Conservation (phyloP, 2,113 vertebrate genomes). For the Callionymus lyra region DNA sequence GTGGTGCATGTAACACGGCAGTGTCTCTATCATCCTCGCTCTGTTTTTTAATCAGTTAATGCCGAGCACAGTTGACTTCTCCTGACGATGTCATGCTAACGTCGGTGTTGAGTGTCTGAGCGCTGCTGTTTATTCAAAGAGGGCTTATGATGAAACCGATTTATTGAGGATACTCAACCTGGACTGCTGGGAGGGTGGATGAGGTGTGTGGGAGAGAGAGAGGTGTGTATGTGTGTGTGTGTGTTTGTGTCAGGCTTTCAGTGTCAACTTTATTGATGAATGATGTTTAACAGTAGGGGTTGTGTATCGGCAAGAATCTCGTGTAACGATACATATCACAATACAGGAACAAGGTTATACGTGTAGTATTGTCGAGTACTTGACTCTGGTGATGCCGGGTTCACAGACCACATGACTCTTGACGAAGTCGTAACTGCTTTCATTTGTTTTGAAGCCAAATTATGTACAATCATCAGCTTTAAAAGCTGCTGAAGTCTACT, state of each 20-base stretch:
- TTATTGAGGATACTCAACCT: slow-evolving; percentile 29
- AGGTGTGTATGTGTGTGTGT: background rate
- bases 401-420: too few relatives aligned
- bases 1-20: too few relatives aligned
- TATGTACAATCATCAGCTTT: too few relatives aligned
- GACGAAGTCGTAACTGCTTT: too few relatives aligned
- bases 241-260: background rate
- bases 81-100: slow-evolving; percentile 40
- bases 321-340: too few relatives aligned
- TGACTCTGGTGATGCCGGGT: too few relatives aligned
- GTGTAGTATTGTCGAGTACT: too few relatives aligned
- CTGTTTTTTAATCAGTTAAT: slow-evolving; percentile 61
- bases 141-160: slow-evolving; percentile 32
- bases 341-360: too few relatives aligned
- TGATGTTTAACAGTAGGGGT: background rate
- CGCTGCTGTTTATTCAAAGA: slow-evolving; percentile 43
- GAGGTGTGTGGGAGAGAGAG: too few relatives aligned
- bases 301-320: too few relatives aligned
- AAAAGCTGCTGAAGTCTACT: too few relatives aligned
- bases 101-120: slow-evolving; percentile 35
- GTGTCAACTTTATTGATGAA: background rate
- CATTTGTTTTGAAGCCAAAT: too few relatives aligned
- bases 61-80: slow-evolving; percentile 21
- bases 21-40: slow-evolving; percentile 5
- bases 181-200: slow-evolving; percentile 17